Percentiles rank a stretch among this genome's conserved stretches.
These are phyloP conservation scores for Trilocha varians DNA, from an alignment of 2,888 invertebrate species.

Conservation along the genomic window DNA sequence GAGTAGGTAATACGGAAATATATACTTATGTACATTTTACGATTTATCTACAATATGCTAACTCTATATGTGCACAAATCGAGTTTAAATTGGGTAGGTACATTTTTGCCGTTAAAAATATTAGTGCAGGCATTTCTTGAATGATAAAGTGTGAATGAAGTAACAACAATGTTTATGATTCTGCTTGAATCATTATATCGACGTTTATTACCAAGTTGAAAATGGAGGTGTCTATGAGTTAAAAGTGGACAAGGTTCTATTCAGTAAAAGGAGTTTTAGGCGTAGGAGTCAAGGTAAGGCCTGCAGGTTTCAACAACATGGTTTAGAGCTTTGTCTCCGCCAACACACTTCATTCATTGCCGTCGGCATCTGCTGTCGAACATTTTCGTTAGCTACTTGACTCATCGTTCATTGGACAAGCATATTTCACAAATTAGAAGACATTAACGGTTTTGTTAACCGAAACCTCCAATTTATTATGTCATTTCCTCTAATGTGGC, in stretches of 20 bases:
- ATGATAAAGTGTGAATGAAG: too few relatives aligned
- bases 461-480: too few relatives aligned
- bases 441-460: too few relatives aligned
- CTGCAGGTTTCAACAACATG: slow-evolving; percentile 52
- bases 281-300: slow-evolving; percentile 73
- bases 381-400: slow-evolving; percentile 17
- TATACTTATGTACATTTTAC: too few relatives aligned
- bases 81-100: background rate
- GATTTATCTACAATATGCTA: too few relatives aligned
- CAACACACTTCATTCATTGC: slow-evolving; percentile 52
- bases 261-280: slow-evolving; percentile 53
- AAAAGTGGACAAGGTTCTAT: slow-evolving; percentile 40
- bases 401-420: slow-evolving; percentile 20
- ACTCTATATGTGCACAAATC: background rate
- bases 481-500: too few relatives aligned
- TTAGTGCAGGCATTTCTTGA: too few relatives aligned
- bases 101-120: too few relatives aligned
- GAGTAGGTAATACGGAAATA: too few relatives aligned
- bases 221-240: slow-evolving; percentile 19
- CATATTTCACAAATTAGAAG: slow-evolving; percentile 26
- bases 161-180: background rate
- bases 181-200: background rate
- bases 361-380: slow-evolving; percentile 23
- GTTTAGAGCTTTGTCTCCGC: slow-evolving; percentile 57
- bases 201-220: background rate